phyloP scores from a whole-genome alignment of 2,797 vertebrate genomes.

The Lagorchestes hirsutus region DNA sequence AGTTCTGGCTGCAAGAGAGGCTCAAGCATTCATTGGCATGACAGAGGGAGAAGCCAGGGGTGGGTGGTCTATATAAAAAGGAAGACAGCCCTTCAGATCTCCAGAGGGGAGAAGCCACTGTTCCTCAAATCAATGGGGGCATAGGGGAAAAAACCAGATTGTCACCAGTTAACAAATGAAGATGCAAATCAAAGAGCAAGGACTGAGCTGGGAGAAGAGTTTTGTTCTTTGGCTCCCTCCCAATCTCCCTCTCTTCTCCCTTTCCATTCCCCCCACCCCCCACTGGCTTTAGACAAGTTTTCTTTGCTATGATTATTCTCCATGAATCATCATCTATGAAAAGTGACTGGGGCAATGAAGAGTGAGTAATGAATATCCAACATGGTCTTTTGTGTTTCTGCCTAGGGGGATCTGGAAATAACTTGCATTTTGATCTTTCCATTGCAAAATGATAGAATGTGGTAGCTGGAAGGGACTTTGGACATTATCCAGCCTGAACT shows the following conservation, averaged over 20 bases:
- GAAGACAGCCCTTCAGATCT: constrained; percentile 26
- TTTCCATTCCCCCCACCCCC: not conserved
- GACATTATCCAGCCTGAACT: not conserved
- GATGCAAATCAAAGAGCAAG: constrained; percentile 1
- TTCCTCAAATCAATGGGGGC: not conserved
- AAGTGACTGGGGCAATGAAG: constrained; percentile 58
- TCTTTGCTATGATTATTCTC: constrained; percentile 67
- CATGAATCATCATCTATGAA: constrained; percentile 69
- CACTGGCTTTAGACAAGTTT: constrained; percentile 54
- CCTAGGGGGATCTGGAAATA: constrained; percentile 70
- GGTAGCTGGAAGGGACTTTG: constrained; percentile 15
- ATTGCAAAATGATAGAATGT: constrained; percentile 53
- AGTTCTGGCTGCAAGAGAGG: not conserved
- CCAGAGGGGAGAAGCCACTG: not conserved
- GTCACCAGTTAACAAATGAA: constrained; percentile 40
- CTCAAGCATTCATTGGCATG: not conserved
- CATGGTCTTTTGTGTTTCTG: constrained; percentile 67
- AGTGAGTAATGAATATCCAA: constrained; percentile 67
- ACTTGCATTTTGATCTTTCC: constrained; percentile 68
- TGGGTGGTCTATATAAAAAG: not conserved
- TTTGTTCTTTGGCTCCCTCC: not conserved
- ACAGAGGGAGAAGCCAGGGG: not conserved
- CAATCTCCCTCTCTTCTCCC: not conserved
- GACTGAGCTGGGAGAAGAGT: not conserved
- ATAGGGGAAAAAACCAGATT: not conserved